Evolutionary conservation across 1,140 invertebrate genomes (phyloP), one percentile per base, ranked within the genome.

Genomic region (Odontomachus brunneus): DNA sequence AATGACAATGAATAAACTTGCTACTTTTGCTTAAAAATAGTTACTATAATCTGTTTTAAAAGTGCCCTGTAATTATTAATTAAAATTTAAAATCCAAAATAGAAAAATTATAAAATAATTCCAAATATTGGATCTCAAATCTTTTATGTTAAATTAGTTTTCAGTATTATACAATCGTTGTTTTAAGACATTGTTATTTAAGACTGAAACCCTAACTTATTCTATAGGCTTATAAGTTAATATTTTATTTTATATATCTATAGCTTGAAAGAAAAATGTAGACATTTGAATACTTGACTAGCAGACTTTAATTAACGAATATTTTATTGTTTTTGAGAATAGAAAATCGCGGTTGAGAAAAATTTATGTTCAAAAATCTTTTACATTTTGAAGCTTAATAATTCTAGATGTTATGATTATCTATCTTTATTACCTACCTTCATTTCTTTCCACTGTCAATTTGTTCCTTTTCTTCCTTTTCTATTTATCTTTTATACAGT

Each of bases 61-160:
- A 48, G 24, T 1, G 7, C 29, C 65, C 48, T 65, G 14, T 3
- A 55, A n/a, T 17, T 62, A 33, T 38, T 48, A 69, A 44, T 80
- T 33, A 33, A 33, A 19, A 59, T 81, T 74, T 22, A 49, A 80
- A 44, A 48, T 38, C 17, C 63, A 12, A 15, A 17, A 0, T 22
- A 48, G 33, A 51, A 0, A 76, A 33, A 33, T 33, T 33, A 33
- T 33, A 33, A 33, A 33, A 33, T 33, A 33, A 33, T 33, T n/a
- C n/a, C n/a, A n/a, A 33, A 33, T 33, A 2, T 33, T 91, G 96
- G 89, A 94, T 94, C 89, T 88, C 69, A 91, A n/a, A n/a, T n/a
- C n/a, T 92, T 66, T 91, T 93, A 19, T 91, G 90, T 59, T 78
- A 91, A 63, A 90, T 88, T 49, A 90, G 83, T 53, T 84, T 89